phyloP scores from a whole-genome alignment of 2,888 invertebrate genomes.

The Apeira syringaria region DNA sequence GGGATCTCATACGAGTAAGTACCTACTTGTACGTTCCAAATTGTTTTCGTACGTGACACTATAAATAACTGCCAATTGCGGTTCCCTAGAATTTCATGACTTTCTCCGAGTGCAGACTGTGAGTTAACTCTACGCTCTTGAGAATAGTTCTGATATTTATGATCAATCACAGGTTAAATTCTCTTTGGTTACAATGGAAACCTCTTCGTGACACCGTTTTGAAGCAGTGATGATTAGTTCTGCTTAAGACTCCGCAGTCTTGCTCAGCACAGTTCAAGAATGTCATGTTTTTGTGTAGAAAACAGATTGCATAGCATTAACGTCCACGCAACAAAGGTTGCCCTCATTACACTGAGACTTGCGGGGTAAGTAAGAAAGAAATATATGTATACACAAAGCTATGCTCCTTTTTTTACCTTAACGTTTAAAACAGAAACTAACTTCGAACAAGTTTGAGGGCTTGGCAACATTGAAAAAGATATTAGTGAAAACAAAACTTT shows the following conservation, averaged over 20 bases:
- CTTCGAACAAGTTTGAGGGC: too few species aligned
- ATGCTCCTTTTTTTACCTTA: too few species aligned
- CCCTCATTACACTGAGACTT: constrained; percentile 5
- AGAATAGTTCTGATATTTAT: not conserved
- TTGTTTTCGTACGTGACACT: constrained; percentile 60
- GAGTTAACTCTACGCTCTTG: not conserved
- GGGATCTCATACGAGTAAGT: constrained; percentile 39
- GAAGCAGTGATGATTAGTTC: not conserved
- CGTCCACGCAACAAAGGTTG: constrained; percentile 9
- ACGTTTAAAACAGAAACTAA: too few species aligned
- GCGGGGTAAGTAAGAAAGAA: constrained; percentile 14
- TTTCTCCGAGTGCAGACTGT: constrained; percentile 46
- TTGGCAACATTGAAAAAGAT: too few species aligned
- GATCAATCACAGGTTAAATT: not conserved
- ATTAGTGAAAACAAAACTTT: too few species aligned
- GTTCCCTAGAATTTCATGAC: constrained; percentile 43
- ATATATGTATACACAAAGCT: constrained; percentile 5
- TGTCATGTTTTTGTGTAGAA: constrained; percentile 1
- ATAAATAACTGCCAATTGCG: constrained; percentile 52
- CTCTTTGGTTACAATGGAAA: not conserved
- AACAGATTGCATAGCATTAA: constrained; percentile 3
- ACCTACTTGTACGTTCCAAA: constrained; percentile 43
- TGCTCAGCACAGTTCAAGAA: not conserved
- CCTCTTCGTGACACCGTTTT: not conserved
- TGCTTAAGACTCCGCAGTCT: not conserved